These are phyloP conservation scores for Elymnias hypermnestra DNA, from an alignment of 1,140 invertebrate genomes.

Conservation along the genomic window DNA sequence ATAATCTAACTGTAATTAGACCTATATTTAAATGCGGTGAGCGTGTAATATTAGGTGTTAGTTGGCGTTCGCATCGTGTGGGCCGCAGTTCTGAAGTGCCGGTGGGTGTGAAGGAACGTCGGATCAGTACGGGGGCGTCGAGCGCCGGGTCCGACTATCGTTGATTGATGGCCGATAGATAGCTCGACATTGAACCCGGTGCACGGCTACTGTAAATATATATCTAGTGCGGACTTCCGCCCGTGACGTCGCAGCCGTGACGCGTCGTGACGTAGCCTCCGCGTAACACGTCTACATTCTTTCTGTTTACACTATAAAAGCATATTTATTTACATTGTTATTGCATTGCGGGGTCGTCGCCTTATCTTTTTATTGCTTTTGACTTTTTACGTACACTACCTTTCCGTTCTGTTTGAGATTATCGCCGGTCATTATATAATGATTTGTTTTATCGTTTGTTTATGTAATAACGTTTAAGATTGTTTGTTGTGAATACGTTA, in stretches of 20 bases:
- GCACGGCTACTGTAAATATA: conserved; percentile 55
- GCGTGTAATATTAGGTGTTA: conserved; percentile 13
- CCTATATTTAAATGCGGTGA: conserved; percentile 26
- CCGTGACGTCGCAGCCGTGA: conserved; percentile 57
- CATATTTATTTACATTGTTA: conserved; percentile 59
- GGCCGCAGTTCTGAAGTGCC: not conserved
- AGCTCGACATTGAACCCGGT: conserved; percentile 66
- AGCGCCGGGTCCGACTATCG: conserved; percentile 17
- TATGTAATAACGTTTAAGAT: conserved; percentile 14
- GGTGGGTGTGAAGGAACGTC: conserved; percentile 1
- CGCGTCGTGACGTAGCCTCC: conserved; percentile 53
- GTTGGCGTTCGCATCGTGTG: conserved; percentile 8
- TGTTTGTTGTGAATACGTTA: not conserved
- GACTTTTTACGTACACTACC: conserved; percentile 17
- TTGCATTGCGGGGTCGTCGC: conserved; percentile 54
- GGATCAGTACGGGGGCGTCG: not conserved
- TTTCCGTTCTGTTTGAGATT: conserved; percentile 17
- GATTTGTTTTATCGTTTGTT: conserved; percentile 13
- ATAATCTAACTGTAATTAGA: conserved; percentile 38
- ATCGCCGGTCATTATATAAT: conserved; percentile 1
- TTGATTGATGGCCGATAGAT: conserved; percentile 72
- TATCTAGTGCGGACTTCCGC: conserved; percentile 63
- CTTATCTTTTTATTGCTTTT: conserved; percentile 65
- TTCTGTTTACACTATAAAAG: conserved; percentile 71
- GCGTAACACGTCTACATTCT: conserved; percentile 54